Evolutionary conservation across 1,140 invertebrate genomes (phyloP), one percentile per base, ranked within the genome.

Genomic region (Mycetomoellerius zeteki): DNA sequence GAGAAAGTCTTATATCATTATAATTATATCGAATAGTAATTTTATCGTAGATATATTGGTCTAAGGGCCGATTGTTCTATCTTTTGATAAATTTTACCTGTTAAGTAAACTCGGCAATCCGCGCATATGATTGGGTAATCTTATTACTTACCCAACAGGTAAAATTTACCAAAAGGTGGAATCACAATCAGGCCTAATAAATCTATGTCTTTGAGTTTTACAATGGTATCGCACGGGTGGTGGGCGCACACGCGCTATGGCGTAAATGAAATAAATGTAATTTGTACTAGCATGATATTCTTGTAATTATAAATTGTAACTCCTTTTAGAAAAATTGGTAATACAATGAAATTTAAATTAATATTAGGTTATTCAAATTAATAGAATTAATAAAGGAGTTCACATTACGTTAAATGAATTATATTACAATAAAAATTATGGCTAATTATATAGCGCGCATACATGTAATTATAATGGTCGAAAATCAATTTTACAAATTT

Each of bases 251-350:
- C 8, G 7, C 8, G 37, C 37, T 43, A 2, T 43, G 37, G 8
- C 37, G 37, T 8, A 43, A 43, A 62, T 47, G 2, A 67, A 80
- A 80, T 80, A 67, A 65, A 12, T 67, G 7, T 80, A 24, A 69
- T 69, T 80, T 69, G 77, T 80, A 80, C 77, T 67, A 65, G 5
- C 14, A 19, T 30, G 19, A 78, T 43, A 43, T 77, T 24, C 10
- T 80, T 65, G 10, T 3, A 12, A 65, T 6, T 19, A 12, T 80
- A 12, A 21, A 33, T 33, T 65, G 21, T 80, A 54, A 69, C n/a
- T 67, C n/a, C 16, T 71, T 71, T 54, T 7, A n/a, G 21, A 14
- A 69, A 27, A 69, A 56, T 8, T 43, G 56, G 6, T 16, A 65
- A 21, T 65, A 19, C 6, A 27, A 21, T 50, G 1, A 30, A 50